Evolutionary conservation across 2,797 vertebrate genomes (phyloP).

Genomic region (Pogonophryne albipinna): DNA sequence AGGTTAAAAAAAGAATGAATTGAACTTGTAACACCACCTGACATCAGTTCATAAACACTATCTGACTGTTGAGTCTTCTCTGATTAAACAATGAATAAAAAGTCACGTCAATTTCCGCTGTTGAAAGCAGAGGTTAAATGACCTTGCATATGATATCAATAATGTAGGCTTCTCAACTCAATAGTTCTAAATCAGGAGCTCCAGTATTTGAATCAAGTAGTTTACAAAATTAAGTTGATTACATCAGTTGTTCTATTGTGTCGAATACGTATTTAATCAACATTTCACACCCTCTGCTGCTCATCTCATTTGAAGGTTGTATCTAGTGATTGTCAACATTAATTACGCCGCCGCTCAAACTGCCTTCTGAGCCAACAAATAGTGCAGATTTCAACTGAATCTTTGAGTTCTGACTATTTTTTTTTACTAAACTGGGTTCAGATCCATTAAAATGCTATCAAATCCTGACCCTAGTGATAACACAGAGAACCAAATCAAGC

Average conservation of each 20-base stretch:
- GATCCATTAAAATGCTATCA: not conserved
- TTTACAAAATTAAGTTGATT: slow-evolving; percentile 12
- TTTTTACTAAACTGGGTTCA: slow-evolving; percentile 10
- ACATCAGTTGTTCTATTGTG: slow-evolving; percentile 19
- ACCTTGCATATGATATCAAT: slow-evolving; percentile 27
- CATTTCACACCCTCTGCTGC: slow-evolving; percentile 18
- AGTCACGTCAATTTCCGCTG: slow-evolving; percentile 10
- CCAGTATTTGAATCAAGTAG: slow-evolving; percentile 10
- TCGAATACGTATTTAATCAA: slow-evolving; percentile 24
- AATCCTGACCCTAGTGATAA: not conserved
- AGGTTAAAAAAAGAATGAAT: not conserved
- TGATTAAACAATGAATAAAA: slow-evolving; percentile 20
- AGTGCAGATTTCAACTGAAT: slow-evolving; percentile 13
- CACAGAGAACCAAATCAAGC: slow-evolving; percentile 14
- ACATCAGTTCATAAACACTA: not conserved
- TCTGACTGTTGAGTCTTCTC: slow-evolving; percentile 15
- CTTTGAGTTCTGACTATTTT: slow-evolving; percentile 1
- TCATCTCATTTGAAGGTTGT: slow-evolving; percentile 42
- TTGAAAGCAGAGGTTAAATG: not conserved
- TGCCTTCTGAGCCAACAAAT: slow-evolving; percentile 10
- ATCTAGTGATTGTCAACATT: slow-evolving; percentile 25
- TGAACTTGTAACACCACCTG: not conserved
- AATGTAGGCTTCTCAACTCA: slow-evolving; percentile 24
- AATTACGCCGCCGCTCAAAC: slow-evolving; percentile 36
- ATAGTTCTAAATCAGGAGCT: not conserved